Conservation (phyloP, 2,888 invertebrate species). For the Eilema sororculum region DNA sequence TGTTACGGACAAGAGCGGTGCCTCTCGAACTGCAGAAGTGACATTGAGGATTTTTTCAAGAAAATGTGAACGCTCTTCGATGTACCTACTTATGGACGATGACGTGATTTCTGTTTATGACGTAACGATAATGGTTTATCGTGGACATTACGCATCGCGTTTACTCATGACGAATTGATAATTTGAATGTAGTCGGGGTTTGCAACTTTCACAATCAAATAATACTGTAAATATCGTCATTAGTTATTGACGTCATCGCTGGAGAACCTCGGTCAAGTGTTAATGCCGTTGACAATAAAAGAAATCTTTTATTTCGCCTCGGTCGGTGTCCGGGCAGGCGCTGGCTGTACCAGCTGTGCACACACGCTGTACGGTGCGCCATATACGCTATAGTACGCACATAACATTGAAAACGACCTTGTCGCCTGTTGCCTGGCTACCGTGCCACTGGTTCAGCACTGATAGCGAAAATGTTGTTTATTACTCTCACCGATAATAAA, state of each 20-base stretch:
- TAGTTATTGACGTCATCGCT: constrained; percentile 37
- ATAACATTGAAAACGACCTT: constrained; percentile 82
- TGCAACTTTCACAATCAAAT: constrained; percentile 19
- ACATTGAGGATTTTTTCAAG: constrained; percentile 59
- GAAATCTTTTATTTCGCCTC: constrained; percentile 54
- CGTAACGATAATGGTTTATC: constrained; percentile 39
- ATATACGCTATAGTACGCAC: constrained; percentile 55
- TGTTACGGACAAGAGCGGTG: constrained; percentile 46
- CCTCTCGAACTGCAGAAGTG: constrained; percentile 56
- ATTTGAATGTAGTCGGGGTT: constrained; percentile 27
- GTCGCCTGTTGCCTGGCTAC: constrained; percentile 69
- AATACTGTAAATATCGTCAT: constrained; percentile 17
- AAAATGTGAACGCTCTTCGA: constrained; percentile 57
- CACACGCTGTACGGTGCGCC: constrained; percentile 48
- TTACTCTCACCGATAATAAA: constrained; percentile 27
- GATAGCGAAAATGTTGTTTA: constrained; percentile 56
- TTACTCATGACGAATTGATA: constrained; percentile 48
- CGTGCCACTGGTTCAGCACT: constrained; percentile 52
- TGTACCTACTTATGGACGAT: constrained; percentile 34
- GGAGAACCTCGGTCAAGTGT: constrained; percentile 33
- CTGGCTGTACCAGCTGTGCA: constrained; percentile 61
- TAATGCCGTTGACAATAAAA: constrained; percentile 42
- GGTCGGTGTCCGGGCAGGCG: constrained; percentile 55
- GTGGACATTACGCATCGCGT: constrained; percentile 41
- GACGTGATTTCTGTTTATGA: constrained; percentile 59